Conservation (phyloP, 2,888 invertebrate genomes). For the Tiphia femorata region DNA sequence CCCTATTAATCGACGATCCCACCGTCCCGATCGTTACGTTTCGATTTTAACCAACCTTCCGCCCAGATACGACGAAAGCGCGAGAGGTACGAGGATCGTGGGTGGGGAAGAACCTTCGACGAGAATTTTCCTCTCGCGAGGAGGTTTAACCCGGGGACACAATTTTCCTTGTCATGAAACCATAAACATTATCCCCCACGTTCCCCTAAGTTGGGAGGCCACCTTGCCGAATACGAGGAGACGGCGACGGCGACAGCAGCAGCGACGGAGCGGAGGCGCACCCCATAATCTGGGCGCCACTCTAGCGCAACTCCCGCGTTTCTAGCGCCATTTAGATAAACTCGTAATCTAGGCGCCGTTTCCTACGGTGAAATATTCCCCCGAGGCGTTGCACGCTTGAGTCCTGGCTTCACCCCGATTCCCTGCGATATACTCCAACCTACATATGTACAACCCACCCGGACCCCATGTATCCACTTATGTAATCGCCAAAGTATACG, state of each 20-base stretch:
- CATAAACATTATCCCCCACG: constrained; percentile 59
- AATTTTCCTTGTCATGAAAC: constrained; percentile 62
- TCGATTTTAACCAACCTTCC: too few relatives aligned
- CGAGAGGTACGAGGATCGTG: too few relatives aligned
- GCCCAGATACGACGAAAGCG: too few relatives aligned
- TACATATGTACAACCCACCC: not conserved
- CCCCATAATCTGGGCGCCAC: constrained; percentile 55
- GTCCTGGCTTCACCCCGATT: constrained; percentile 1
- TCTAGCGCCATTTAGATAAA: constrained; percentile 65
- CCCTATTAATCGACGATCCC: not conserved
- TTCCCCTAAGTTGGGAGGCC: constrained; percentile 18
- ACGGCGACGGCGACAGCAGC: too few relatives aligned
- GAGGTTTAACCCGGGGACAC: constrained; percentile 46
- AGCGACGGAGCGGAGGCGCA: too few relatives aligned
- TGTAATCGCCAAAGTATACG: too few relatives aligned
- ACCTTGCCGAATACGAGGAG: constrained; percentile 18
- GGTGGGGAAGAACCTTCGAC: not conserved
- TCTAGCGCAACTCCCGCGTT: constrained; percentile 53
- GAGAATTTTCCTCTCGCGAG: constrained; percentile 23
- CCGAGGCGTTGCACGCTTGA: constrained; percentile 40
- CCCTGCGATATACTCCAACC: not conserved
- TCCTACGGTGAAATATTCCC: constrained; percentile 62
- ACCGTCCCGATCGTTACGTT: too few relatives aligned
- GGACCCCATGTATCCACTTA: constrained; percentile 16
- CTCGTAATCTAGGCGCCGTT: constrained; percentile 64